Conservation (phyloP, 2,888 invertebrate genomes). For the Sceliomorpha sp. region DNA sequence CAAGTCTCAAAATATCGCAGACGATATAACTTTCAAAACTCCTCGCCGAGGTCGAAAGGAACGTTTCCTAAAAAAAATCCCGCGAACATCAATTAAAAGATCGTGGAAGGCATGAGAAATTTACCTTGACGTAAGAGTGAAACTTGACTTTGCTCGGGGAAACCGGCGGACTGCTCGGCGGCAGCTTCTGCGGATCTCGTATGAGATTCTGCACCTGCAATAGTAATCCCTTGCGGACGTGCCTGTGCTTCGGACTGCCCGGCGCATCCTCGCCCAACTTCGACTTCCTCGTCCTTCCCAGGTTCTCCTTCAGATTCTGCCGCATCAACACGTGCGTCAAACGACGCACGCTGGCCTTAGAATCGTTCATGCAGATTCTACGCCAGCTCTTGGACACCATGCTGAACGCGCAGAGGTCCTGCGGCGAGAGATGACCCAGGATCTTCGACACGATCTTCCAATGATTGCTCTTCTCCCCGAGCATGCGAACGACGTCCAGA, state of each 20-base stretch:
- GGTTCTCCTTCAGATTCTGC: conserved; percentile 75
- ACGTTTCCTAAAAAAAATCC: too few relatives aligned
- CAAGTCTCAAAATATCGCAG: too few relatives aligned
- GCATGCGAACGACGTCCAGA: conserved; percentile 72
- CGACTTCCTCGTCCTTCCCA: conserved; percentile 65
- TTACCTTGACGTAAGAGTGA: conserved; percentile 79
- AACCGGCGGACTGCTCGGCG: conserved; percentile 77
- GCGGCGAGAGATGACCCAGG: conserved; percentile 70
- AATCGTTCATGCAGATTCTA: conserved; percentile 69
- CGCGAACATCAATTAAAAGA: too few relatives aligned
- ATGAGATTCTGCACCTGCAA: conserved; percentile 74
- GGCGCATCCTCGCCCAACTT: conserved; percentile 65
- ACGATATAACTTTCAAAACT: too few relatives aligned
- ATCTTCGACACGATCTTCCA: conserved; percentile 75
- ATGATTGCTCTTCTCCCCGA: conserved; percentile 76
- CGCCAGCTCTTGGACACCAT: conserved; percentile 79
- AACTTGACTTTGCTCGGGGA: conserved; percentile 79
- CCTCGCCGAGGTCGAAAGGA: too few relatives aligned
- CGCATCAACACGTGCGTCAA: conserved; percentile 68
- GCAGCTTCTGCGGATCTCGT: conserved; percentile 58
- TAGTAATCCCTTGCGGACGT: conserved; percentile 69
- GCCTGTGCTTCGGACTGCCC: conserved; percentile 68
- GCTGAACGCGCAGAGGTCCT: conserved; percentile 75
- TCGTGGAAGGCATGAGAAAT: too few relatives aligned
- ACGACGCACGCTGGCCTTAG: conserved; percentile 69